Evolutionary conservation across 2,888 invertebrate species (phyloP).

Genomic region (Drosophila merina): DNA sequence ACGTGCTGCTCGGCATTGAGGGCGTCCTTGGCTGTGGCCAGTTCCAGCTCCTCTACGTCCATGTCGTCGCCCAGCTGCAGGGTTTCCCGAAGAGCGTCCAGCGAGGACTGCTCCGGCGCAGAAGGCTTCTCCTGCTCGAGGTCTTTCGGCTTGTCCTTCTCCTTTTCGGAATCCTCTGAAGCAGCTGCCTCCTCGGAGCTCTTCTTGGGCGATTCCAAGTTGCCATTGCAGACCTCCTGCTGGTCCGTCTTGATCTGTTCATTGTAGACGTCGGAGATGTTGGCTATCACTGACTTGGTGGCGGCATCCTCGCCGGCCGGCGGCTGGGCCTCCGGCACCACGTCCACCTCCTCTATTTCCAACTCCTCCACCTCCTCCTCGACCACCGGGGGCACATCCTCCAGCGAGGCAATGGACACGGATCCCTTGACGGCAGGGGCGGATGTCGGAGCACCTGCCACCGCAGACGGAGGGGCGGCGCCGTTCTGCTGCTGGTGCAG

Average conservation of each 20-base stretch:
- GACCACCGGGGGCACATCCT: conserved; percentile 78
- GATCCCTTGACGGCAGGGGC: conserved; percentile 50
- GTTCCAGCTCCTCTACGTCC: conserved; percentile 76
- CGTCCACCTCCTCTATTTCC: conserved; percentile 33
- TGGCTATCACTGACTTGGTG: conserved; percentile 80
- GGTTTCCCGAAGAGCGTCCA: conserved; percentile 83
- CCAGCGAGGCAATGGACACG: conserved; percentile 75
- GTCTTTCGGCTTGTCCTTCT: background rate
- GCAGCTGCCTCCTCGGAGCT: background rate
- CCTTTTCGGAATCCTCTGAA: background rate
- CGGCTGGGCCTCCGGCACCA: conserved; percentile 12
- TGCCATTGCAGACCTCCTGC: conserved; percentile 67
- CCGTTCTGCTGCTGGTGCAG: conserved; percentile 77
- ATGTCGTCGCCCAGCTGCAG: conserved; percentile 80
- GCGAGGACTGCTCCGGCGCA: background rate
- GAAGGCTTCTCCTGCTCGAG: background rate
- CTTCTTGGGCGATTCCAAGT: conserved; percentile 23
- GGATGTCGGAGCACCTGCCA: conserved; percentile 41
- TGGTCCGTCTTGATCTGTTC: conserved; percentile 83
- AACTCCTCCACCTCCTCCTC: conserved; percentile 69
- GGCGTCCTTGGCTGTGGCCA: conserved; percentile 71
- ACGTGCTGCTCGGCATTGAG: conserved; percentile 85
- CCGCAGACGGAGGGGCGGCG: conserved; percentile 44
- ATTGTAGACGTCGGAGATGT: conserved; percentile 84
- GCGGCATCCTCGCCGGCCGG: conserved; percentile 3